Evolutionary conservation across 2,888 invertebrate genomes (phyloP), one percentile per base, ranked within the genome.

Genomic region (Heliconius erato): DNA sequence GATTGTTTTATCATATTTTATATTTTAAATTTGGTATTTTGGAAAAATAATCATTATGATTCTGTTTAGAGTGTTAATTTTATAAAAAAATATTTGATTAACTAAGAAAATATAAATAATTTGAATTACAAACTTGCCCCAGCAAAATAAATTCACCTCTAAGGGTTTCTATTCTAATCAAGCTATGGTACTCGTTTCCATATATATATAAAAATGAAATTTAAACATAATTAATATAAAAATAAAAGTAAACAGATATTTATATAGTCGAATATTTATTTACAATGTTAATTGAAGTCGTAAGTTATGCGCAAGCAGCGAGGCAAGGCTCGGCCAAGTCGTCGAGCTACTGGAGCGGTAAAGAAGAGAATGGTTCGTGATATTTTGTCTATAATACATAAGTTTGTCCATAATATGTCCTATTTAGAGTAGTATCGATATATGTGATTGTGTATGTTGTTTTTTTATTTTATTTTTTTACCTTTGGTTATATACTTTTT

Each of bases 281-380:
- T 79, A 40, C 74, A 80, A 87, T 87, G 83, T 65, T 83, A 82
- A 90, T 87, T 93, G 91, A 94, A 91, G 88, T 90, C 84, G 89
- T 92, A 91, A 95, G 94, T 95, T 93, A 88, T 94, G 91, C 90
- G 95, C 96, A 96, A 92, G 96, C 96, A 95, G 96, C 96, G 85
- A 93, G 95, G 89, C 95, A 95, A 88, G 95, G 95, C 91, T 96
- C 96, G 0, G 92, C 94, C 79, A 96, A 96, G 87, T 95, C 95
- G 87, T 94, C 95, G 6, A 92, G 92, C 23, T 95, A 95, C 89
- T 95, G 96, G 96, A 95, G 94, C 90, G 94, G 94, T 83, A 95
- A 95, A 90, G 96, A 96, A 91, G 96, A 95, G 82, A 95, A 93
- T 84, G 95, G 95, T 95, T 94, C 95, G 96, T 95, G 74, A 35